Conservation (phyloP, 2,888 invertebrate species). For the Rotaria macrura region DNA sequence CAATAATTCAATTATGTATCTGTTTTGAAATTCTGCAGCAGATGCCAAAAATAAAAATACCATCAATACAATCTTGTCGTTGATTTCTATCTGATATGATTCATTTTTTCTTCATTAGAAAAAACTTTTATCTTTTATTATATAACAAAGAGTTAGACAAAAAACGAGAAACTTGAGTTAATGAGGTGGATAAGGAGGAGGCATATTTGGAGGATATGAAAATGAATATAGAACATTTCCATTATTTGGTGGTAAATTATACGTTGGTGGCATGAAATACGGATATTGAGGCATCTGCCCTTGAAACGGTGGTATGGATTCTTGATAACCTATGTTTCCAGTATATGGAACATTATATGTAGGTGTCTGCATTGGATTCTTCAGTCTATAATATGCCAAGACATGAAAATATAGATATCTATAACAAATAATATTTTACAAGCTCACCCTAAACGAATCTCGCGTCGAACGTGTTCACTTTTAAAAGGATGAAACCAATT, state of each 20-base stretch:
- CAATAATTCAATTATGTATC: not conserved
- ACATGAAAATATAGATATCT: not conserved
- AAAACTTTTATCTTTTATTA: too few relatives aligned
- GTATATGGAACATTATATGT: not conserved
- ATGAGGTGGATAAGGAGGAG: not conserved
- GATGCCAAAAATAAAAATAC: not conserved
- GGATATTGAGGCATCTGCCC: not conserved
- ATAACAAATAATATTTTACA: not conserved
- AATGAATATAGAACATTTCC: not conserved
- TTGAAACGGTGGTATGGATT: not conserved
- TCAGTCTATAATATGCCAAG: not conserved
- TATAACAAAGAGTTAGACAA: too few relatives aligned
- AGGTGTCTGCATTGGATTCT: not conserved
- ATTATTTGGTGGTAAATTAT: not conserved
- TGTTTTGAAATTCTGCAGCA: not conserved
- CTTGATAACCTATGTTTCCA: not conserved
- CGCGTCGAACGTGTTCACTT: not conserved
- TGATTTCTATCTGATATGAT: not conserved
- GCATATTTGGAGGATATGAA: not conserved
- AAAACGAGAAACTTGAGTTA: not conserved
- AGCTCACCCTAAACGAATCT: not conserved
- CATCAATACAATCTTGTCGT: too few relatives aligned
- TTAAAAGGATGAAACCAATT: conserved; percentile 3
- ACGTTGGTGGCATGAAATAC: not conserved
- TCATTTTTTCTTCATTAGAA: not conserved